phyloP scores from a whole-genome alignment of 2,113 vertebrate species.

The Dicaeum eximium region DNA sequence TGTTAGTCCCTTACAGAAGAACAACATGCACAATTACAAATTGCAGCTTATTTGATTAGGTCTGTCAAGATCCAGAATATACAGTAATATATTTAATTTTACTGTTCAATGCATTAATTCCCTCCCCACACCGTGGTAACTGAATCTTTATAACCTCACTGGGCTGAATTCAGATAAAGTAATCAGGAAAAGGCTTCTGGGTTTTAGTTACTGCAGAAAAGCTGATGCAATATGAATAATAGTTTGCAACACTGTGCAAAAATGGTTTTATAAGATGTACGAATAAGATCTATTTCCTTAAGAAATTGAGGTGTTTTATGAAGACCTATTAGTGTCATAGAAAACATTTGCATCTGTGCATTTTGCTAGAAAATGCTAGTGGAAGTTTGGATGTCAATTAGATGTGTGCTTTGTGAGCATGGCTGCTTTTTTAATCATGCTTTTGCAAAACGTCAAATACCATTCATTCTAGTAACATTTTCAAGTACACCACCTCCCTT shows the following conservation, averaged over 20 bases:
- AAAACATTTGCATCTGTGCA: not conserved
- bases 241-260: not conserved
- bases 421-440: not conserved
- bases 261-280: not conserved
- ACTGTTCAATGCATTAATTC: not conserved
- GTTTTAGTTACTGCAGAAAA: not conserved
- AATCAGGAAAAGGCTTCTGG: not conserved
- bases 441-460: not conserved
- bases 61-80: not conserved
- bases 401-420: not conserved
- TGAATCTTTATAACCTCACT: not conserved
- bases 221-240: not conserved
- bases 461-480: not conserved
- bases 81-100: not conserved
- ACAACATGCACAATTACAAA: not conserved
- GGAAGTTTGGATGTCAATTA: not conserved
- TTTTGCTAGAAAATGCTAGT: not conserved
- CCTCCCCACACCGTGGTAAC: not conserved
- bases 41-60: not conserved
- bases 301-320: not conserved
- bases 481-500: not conserved
- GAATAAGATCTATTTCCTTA: not conserved
- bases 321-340: not conserved
- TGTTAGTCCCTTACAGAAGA: not conserved
- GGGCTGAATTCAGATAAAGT: not conserved